Conservation (phyloP, 1,140 invertebrate species). For the Drosophila carrolli region DNA sequence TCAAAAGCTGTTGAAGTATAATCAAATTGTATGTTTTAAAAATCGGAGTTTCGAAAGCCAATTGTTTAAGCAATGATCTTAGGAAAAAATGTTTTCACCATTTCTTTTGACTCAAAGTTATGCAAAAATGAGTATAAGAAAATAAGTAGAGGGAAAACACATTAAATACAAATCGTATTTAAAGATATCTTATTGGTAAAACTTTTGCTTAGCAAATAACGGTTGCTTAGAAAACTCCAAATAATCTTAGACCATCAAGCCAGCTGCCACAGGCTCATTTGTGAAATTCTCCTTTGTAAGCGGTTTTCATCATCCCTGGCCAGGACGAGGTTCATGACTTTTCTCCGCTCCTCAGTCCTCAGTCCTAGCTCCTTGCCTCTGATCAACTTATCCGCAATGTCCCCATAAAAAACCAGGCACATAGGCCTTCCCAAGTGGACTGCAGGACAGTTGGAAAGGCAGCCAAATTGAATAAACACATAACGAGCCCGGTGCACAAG, state of each 20-base stretch:
- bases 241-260: neutral
- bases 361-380: constrained; percentile 1
- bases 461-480: constrained; percentile 79
- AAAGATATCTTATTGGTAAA: no score
- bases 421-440: constrained; percentile 45
- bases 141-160: no score
- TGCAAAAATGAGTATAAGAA: no score
- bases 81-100: no score
- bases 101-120: no score
- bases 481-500: constrained; percentile 70
- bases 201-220: neutral
- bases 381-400: constrained; percentile 64
- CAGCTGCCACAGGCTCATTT: no score
- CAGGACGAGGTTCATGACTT: constrained; percentile 10
- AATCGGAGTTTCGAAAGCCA: no score
- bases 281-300: neutral
- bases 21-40: no score
- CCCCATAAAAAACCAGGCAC: constrained; percentile 51
- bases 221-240: constrained; percentile 1
- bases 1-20: no score
- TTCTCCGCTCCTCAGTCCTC: neutral
- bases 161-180: no score
- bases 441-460: constrained; percentile 21
- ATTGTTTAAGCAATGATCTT: no score
- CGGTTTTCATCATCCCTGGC: constrained; percentile 10